These are phyloP conservation scores for Mystacides longicornis DNA, from an alignment of 2,888 invertebrate species.

Conservation along the genomic window DNA sequence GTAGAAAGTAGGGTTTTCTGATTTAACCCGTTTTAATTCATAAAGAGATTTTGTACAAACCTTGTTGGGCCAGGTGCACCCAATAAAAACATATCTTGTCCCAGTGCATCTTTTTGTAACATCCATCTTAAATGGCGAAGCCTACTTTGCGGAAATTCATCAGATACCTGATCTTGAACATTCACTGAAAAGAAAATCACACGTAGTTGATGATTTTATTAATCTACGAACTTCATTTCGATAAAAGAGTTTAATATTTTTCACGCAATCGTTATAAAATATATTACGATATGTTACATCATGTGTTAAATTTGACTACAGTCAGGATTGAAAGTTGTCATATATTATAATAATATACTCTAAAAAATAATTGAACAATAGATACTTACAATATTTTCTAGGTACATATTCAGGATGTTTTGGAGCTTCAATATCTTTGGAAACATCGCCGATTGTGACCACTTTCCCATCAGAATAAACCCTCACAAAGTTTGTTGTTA, in stretches of 20 bases:
- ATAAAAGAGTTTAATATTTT: too few relatives aligned
- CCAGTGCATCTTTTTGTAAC: constrained; percentile 87
- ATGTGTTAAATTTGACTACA: too few relatives aligned
- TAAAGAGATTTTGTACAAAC: too few relatives aligned
- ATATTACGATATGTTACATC: too few relatives aligned
- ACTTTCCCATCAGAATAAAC: constrained; percentile 42
- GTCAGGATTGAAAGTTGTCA: too few relatives aligned
- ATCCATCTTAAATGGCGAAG: constrained; percentile 88
- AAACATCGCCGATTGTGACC: constrained; percentile 69
- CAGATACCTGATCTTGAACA: constrained; percentile 45
- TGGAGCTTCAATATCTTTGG: constrained; percentile 51
- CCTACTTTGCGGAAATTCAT: constrained; percentile 60
- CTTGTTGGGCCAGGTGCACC: constrained; percentile 80
- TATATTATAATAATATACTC: too few relatives aligned
- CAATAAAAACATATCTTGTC: constrained; percentile 92
- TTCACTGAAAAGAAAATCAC: constrained; percentile 32
- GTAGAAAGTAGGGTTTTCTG: too few relatives aligned
- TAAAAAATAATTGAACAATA: too few relatives aligned
- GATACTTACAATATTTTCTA: constrained; percentile 64
- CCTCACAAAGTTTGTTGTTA: constrained; percentile 39
- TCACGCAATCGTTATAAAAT: too few relatives aligned
- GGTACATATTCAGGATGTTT: constrained; percentile 79
- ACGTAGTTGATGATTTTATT: neutral
- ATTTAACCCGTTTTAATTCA: too few relatives aligned
- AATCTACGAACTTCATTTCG: too few relatives aligned